Evolutionary conservation across 37 sponge, comb jelly and placozoan genomes (phyloP).

Genomic region (Cladorhizidae sp.): DNA sequence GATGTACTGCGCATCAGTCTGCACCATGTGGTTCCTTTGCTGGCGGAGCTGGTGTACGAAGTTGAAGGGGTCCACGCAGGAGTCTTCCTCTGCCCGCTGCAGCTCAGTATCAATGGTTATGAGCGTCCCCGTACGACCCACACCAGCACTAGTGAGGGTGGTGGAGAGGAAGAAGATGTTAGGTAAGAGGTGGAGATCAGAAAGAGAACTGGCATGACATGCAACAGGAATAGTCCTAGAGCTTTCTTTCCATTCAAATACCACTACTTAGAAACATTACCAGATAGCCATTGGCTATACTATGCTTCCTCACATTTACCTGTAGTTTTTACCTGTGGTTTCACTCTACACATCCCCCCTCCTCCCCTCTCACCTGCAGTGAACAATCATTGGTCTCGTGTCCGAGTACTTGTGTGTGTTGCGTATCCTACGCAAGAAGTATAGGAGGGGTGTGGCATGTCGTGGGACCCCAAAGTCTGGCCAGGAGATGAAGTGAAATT

Average conservation of each 20-base stretch:
- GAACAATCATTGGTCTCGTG: conserved; percentile 53
- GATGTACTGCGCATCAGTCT: conserved; percentile 93
- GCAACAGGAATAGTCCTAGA: too few relatives aligned
- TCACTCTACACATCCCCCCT: too few relatives aligned
- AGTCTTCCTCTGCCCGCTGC: conserved; percentile 63
- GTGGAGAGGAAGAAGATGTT: too few relatives aligned
- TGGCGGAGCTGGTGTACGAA: conserved; percentile 68
- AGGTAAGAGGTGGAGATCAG: too few relatives aligned
- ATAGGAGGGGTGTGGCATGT: conserved; percentile 59
- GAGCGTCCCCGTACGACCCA: conserved; percentile 93
- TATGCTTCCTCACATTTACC: too few relatives aligned
- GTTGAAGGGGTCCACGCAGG: conserved; percentile 72
- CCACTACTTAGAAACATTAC: too few relatives aligned
- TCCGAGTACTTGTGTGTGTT: conserved; percentile 40
- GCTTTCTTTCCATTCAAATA: too few relatives aligned
- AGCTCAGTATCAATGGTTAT: conserved; percentile 87
- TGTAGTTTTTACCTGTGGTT: too few relatives aligned
- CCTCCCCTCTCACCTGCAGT: conserved; percentile 65
- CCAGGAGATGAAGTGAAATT: conserved; percentile 76
- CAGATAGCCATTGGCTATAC: too few relatives aligned
- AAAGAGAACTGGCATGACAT: too few relatives aligned
- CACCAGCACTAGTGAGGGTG: conserved; percentile 97
- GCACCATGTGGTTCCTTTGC: conserved; percentile 87
- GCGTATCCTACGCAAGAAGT: conserved; percentile 43
- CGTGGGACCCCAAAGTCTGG: conserved; percentile 85